A percentile compares a stretch with the other conserved stretches of the same genome.
These are phyloP conservation scores for Penaeus indicus DNA, from an alignment of 1,140 invertebrate species.

Conservation along the genomic window DNA sequence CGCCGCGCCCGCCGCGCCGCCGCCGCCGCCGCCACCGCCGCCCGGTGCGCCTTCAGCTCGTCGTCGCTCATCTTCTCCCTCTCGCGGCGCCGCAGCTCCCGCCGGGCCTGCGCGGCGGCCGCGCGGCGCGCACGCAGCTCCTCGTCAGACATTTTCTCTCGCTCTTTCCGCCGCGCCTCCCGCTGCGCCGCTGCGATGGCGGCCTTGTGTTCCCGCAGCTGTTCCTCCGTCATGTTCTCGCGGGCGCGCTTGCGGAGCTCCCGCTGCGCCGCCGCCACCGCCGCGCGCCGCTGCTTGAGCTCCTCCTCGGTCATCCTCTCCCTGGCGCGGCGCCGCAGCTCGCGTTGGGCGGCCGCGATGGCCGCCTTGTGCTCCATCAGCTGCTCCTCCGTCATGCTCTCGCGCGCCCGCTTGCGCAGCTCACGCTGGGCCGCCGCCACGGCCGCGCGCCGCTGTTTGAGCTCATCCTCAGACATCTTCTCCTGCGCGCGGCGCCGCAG, in stretches of 20 bases:
- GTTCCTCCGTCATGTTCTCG: no score
- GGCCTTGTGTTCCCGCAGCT: no score
- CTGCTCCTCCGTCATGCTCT: slow-evolving; percentile 19
- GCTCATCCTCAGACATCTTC: slow-evolving; percentile 8
- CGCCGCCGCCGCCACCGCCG: no score
- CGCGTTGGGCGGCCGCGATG: slow-evolving; percentile 1
- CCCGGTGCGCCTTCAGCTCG: no score
- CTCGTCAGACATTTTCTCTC: slow-evolving; percentile 6
- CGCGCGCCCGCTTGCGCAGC: neutral
- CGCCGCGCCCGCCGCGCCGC: no score
- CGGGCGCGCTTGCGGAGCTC: neutral
- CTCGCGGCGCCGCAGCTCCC: no score
- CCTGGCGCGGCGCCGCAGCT: neutral
- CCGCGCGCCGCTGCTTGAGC: neutral
- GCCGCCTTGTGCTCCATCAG: neutral
- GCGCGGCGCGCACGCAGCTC: neutral
- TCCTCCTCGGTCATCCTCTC: slow-evolving; percentile 24
- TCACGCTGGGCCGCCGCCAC: neutral
- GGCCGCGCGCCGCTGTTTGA: neutral
- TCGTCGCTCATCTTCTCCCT: no score
- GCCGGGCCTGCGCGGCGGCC: neutral
- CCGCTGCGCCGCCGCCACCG: slow-evolving; percentile 12
- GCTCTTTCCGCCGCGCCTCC: neutral
- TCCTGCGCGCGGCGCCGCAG: slow-evolving; percentile 1
- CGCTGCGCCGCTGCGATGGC: no score